phyloP scores from a whole-genome alignment of 1,140 invertebrate species.

The Bursaphelenchus mucronatus region DNA sequence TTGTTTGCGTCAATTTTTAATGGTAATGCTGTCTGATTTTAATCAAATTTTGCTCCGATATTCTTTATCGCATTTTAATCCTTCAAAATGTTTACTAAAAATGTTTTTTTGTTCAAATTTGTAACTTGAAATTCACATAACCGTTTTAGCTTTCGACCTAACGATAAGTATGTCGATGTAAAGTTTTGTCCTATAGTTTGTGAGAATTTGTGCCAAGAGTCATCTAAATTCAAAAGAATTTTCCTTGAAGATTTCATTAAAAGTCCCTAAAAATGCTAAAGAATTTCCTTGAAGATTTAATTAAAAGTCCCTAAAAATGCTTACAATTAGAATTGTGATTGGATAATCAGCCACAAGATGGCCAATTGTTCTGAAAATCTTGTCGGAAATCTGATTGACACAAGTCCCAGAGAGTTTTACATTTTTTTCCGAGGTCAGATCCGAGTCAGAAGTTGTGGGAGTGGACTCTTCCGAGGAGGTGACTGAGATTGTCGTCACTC shows the following conservation, averaged over 20 bases:
- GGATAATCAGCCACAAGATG: slow-evolving; percentile 13
- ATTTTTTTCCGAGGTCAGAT: no score
- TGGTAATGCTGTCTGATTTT: slow-evolving; percentile 3
- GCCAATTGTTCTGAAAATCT: slow-evolving; percentile 10
- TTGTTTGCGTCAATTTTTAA: not conserved
- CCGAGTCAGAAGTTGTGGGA: no score
- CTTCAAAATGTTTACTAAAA: not conserved
- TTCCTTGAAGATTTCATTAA: not conserved
- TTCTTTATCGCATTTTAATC: not conserved
- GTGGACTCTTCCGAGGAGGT: no score
- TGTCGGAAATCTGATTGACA: not conserved
- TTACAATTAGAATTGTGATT: not conserved
- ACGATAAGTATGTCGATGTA: no score
- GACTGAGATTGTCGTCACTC: no score
- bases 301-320: not conserved
- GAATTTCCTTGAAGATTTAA: not conserved
- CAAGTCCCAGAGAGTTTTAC: not conserved
- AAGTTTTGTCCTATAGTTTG: no score
- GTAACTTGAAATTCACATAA: not conserved
- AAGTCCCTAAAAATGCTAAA: not conserved
- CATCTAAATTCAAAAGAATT: no score
- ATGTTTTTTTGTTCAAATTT: not conserved
- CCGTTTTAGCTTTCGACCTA: no score
- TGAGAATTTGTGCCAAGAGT: no score
- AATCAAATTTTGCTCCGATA: not conserved